phyloP scores from a whole-genome alignment of 2,113 vertebrate genomes.

The Gymnogyps californianus region DNA sequence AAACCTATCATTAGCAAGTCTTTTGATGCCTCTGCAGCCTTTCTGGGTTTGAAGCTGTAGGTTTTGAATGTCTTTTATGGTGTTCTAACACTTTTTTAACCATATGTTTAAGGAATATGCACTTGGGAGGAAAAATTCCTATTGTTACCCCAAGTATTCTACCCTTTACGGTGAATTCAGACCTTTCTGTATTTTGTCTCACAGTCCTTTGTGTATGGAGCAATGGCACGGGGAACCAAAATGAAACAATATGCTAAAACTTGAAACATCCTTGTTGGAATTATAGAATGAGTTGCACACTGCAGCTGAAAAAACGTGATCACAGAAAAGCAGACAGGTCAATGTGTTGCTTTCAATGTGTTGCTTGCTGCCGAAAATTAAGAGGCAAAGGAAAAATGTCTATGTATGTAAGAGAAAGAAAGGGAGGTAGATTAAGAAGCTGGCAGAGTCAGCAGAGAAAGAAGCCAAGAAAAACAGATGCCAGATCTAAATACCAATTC shows the following conservation, averaged over 20 bases:
- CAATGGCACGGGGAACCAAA: not conserved
- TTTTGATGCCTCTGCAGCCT: not conserved
- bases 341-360: not conserved
- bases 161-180: not conserved
- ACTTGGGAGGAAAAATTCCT: not conserved
- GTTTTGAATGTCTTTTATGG: not conserved
- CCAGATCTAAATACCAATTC: slow-evolving; percentile 23
- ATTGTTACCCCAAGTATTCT: not conserved
- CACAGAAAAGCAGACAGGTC: not conserved
- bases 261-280: not conserved
- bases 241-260: not conserved
- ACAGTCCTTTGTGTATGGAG: not conserved
- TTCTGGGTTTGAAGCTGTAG: not conserved
- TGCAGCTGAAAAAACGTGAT: not conserved
- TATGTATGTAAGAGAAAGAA: not conserved
- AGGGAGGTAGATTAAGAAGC: not conserved
- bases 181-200: not conserved
- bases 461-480: slow-evolving; percentile 46
- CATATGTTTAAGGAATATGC: not conserved
- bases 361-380: not conserved
- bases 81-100: not conserved
- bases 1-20: not conserved
- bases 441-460: slow-evolving; percentile 30
- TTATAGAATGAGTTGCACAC: not conserved
- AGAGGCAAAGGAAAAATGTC: not conserved